phyloP scores from a whole-genome alignment of 2,888 invertebrate species.

The Corbicula japonica region DNA sequence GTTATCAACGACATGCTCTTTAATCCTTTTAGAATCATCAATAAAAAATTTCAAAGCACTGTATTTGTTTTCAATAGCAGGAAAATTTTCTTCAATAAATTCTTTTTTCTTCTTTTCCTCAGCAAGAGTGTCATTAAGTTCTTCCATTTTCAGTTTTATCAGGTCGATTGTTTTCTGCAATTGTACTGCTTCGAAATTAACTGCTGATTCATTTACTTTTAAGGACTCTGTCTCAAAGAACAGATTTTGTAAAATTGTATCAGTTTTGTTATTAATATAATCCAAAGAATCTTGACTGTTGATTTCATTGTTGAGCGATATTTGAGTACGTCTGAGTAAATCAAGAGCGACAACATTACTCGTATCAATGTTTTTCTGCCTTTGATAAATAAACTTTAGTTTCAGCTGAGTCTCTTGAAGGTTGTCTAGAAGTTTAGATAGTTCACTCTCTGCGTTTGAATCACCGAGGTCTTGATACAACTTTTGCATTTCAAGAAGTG shows the following conservation, averaged over 20 bases:
- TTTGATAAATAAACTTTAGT: too few species aligned
- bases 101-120: slow-evolving; percentile 54
- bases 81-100: slow-evolving; percentile 49
- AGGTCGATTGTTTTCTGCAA: slow-evolving; percentile 8
- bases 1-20: neutral
- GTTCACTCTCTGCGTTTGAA: slow-evolving; percentile 7
- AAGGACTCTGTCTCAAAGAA: neutral
- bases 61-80: slow-evolving; percentile 25
- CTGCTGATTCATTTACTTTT: neutral
- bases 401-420: too few species aligned
- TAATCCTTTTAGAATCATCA: slow-evolving; percentile 5
- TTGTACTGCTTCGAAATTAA: neutral
- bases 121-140: slow-evolving; percentile 48
- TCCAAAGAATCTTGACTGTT: slow-evolving; percentile 13
- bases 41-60: slow-evolving; percentile 19
- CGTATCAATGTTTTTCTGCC: too few species aligned
- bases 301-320: slow-evolving; percentile 8
- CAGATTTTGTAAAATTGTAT: neutral
- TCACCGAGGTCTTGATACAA: too few species aligned
- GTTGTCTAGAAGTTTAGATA: neutral
- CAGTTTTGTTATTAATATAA: slow-evolving; percentile 1
- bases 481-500: slow-evolving; percentile 10
- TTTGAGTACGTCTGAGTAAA: slow-evolving; percentile 14
- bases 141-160: slow-evolving; percentile 25
- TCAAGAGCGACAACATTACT: too few species aligned